These are phyloP conservation scores for Eira barbara DNA, from an alignment of 2,113 vertebrate genomes.

Conservation along the genomic window DNA sequence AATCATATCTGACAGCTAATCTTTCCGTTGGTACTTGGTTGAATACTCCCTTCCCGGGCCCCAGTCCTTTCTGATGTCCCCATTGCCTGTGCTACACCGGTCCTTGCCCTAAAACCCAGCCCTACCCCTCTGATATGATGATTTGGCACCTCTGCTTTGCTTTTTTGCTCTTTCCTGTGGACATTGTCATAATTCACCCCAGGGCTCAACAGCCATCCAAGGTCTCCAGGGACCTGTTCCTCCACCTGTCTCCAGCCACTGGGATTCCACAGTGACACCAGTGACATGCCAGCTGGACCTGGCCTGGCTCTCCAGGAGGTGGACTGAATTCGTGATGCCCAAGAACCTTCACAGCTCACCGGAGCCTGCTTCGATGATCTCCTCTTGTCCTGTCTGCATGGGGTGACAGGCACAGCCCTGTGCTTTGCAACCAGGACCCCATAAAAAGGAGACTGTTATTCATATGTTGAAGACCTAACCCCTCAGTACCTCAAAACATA, in stretches of 20 bases:
- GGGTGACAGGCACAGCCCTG: not conserved
- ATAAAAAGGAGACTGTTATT: not conserved
- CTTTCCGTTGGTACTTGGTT: not conserved
- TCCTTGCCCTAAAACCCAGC: not conserved
- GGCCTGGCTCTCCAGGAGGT: not conserved
- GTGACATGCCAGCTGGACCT: not conserved
- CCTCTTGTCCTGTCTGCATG: not conserved
- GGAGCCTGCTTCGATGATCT: not conserved
- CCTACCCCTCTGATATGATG: not conserved
- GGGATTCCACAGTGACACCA: not conserved
- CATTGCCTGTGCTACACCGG: not conserved
- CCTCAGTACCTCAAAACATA: not conserved
- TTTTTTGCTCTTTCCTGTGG: not conserved
- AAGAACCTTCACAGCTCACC: not conserved
- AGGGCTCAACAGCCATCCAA: not conserved
- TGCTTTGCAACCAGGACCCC: not conserved
- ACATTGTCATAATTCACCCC: not conserved
- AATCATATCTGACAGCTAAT: too few species aligned
- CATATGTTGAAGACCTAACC: not conserved
- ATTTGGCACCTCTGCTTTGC: too few species aligned
- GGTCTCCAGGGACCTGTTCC: not conserved
- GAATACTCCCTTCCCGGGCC: not conserved
- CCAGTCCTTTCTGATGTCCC: not conserved
- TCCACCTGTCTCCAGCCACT: not conserved
- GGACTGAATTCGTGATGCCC: too few species aligned